Base-by-base conservation (phyloP, 2,888 invertebrate species). In the Dolichopus griseipennis region DNA sequence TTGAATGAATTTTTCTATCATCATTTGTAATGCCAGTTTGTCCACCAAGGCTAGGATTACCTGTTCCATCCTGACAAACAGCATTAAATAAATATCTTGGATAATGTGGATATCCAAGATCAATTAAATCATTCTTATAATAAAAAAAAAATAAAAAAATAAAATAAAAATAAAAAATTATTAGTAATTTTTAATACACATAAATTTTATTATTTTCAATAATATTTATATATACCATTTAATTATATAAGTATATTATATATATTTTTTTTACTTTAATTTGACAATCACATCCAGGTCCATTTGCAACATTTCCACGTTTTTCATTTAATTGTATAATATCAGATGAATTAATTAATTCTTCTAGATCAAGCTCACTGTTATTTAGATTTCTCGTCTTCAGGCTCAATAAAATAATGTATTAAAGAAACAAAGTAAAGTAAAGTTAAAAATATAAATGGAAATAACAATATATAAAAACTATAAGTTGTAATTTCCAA, bases 81-180 rank as follows among this genome's bases (percentile, higher is more conserved):
- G 81, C 79, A 68, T 74, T 79, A 67, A 80, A 75, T 18, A 81
- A 71, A 69, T 80, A 81, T 2, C 81, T 76, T 0, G 81, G 81
- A 72, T 76, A 79, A 43, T 77, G 76, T 41, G 75, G 72, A 69
- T 75, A 77, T 2, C 81, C 81, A 70, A 81, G 71, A 68, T 81
- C 81, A 5, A 76, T 66, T 2, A 79, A 72, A 65, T 78, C 77
- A 66, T 79, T 79, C 81, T 80, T 65, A 4, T 61, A n/a, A n/a
- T 15, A 64, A 33, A 61, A 2, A 61, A 18, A 7, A 61, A 18
- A 61, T 61, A 12, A 18, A 8, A 61, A 61, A 61, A 61, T 2
- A 20, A 20, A 61, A 52, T 4, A 8, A 61, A 61, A 61, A 61
- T 20, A 8, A n/a, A 61, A 61, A 61, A 61, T 61, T 21, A 61